Percentiles rank a stretch among this genome's conserved stretches.
Conservation (phyloP, 2,113 vertebrate genomes). For the Ictidomys tridecemlineatus region DNA sequence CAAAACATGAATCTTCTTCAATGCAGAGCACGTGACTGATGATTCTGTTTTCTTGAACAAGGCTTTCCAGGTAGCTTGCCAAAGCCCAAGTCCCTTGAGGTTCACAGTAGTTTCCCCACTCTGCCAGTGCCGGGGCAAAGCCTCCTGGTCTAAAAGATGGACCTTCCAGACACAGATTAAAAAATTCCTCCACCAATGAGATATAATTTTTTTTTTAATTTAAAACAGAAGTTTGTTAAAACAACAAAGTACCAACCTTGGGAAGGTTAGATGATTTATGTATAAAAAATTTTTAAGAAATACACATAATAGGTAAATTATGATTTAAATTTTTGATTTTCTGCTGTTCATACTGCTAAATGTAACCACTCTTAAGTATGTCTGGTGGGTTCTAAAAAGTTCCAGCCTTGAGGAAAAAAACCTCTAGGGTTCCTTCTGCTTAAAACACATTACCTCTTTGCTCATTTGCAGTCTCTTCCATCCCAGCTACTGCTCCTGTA, state of each 20-base stretch:
- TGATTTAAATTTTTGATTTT: slow-evolving; percentile 17
- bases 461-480: neutral
- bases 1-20: neutral
- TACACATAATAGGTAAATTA: neutral
- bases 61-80: neutral
- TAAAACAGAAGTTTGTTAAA: slow-evolving; percentile 11
- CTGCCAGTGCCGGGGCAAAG: neutral
- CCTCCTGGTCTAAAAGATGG: neutral
- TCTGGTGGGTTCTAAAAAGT: neutral
- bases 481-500: neutral
- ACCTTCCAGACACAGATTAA: neutral
- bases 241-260: neutral
- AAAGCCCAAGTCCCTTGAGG: neutral
- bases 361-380: neutral
- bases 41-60: slow-evolving; percentile 4
- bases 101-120: neutral
- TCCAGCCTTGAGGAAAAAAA: neutral
- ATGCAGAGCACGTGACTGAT: neutral
- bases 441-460: neutral
- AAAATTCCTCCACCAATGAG: neutral
- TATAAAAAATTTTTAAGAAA: neutral
- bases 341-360: neutral
- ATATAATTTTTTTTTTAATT: neutral
- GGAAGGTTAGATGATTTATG: neutral
- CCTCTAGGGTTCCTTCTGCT: neutral